Conservation (phyloP, 2,797 vertebrate species). For the Ctenochaetus hawaiiensis region DNA sequence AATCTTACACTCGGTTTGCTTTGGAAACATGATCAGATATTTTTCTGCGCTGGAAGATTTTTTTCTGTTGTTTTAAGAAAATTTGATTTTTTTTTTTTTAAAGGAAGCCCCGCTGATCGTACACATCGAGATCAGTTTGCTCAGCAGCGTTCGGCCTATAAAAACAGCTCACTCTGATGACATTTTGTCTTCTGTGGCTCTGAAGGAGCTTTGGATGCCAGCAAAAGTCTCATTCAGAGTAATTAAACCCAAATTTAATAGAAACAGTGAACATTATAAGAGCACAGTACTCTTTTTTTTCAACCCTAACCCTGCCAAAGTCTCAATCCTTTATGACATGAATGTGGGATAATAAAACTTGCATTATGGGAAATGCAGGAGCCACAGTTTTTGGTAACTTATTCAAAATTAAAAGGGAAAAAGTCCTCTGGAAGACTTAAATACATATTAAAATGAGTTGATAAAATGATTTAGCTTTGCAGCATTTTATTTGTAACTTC, state of each 20-base stretch:
- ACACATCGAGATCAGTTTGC: background rate
- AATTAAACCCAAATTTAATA: background rate
- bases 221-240: background rate
- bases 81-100: no score
- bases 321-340: background rate
- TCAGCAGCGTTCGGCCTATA: background rate
- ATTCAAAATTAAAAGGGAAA: background rate
- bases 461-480: background rate
- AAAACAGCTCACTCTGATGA: background rate
- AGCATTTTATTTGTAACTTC: background rate
- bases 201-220: background rate
- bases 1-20: background rate
- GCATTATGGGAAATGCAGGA: background rate
- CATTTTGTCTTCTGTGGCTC: slow-evolving; percentile 3
- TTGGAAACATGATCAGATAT: background rate
- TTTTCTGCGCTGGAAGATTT: no score
- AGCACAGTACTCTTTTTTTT: background rate
- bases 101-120: background rate
- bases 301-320: background rate
- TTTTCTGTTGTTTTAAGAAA: background rate
- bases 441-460: background rate
- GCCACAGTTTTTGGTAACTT: background rate
- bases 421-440: background rate
- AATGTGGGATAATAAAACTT: background rate
- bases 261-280: background rate